Base-by-base conservation (phyloP, 2,888 invertebrate species). In the Eledone cirrhosa region DNA sequence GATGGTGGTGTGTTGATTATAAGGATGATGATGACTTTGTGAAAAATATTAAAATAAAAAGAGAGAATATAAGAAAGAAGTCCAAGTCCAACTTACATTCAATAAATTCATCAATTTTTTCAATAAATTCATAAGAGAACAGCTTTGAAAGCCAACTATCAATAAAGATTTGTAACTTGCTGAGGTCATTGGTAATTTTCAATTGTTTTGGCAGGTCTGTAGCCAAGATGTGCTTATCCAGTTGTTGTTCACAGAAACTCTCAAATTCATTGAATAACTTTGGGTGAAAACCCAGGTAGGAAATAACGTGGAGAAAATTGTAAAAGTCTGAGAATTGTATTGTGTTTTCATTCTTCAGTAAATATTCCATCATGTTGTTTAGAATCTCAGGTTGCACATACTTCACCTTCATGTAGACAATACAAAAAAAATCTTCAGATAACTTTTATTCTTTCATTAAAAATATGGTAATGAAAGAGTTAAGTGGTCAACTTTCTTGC, bases 101-200 rank as follows among this genome's bases (percentile, higher is more conserved):
- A 59, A 84, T 81, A 75, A 77, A 77, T 16, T 77, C 72, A 69
- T 85, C 85, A 13, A 85, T 48, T 76, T 78, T 77, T 59, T 84
- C 81, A 47, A 85, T 81, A 79, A 77, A 85, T 59, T 83, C 82
- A n/a, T 84, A 72, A 65, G 82, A 81, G 76, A 85, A 85, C 29
- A 85, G 78, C 14, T 80, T 67, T 1, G 78, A 78, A 47, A 85
- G 78, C 72, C 78, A n/a, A 4, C 48, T 29, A 48, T 84, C 83
- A 4, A 84, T 83, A 77, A 79, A 84, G 78, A 84, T 80, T 78
- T 83, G 82, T 65, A 84, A 76, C 4, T 78, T 47, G 78, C 80
- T 78, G 47, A 85, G 81, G 74, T 79, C 78, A 67, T 76, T 67
- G 24, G 80, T 78, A 31, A 82, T 69, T 1, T 47, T 59, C 14